Conservation (phyloP, 2,888 invertebrate genomes). For the Cerceris rybyensis region DNA sequence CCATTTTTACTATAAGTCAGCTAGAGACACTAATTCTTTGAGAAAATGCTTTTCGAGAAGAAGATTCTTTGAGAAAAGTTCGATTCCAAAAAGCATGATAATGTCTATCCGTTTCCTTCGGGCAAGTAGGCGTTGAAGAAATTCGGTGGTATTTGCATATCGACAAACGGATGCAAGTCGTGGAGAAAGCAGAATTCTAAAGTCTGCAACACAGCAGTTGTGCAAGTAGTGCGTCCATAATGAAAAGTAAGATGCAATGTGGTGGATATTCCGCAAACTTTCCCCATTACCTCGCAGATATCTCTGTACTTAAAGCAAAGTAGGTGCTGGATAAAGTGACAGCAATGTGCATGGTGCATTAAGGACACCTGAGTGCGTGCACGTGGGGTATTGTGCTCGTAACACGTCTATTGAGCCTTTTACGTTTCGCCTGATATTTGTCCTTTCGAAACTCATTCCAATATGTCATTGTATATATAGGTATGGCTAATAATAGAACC, state of each 20-base stretch:
- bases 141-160: neutral
- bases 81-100: neutral
- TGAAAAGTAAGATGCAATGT: constrained; percentile 27
- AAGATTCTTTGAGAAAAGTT: too few species aligned
- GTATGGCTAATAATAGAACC: too few species aligned
- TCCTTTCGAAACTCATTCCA: constrained; percentile 10
- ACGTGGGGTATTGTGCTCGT: constrained; percentile 29
- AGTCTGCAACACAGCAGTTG: neutral
- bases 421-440: constrained; percentile 21
- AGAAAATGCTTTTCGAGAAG: too few species aligned
- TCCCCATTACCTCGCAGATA: constrained; percentile 30
- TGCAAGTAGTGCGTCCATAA: constrained; percentile 8
- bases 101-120: neutral
- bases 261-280: constrained; percentile 32
- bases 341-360: constrained; percentile 28
- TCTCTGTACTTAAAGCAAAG: constrained; percentile 25
- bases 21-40: too few species aligned
- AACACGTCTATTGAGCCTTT: constrained; percentile 25
- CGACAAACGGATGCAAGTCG: neutral
- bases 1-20: too few species aligned
- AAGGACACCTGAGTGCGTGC: constrained; percentile 39
- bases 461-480: neutral
- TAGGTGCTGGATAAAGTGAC: constrained; percentile 45
- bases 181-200: neutral
- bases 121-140: too few species aligned